Conservation (phyloP, 2,888 invertebrate genomes). For the Andrena bicolor region DNA sequence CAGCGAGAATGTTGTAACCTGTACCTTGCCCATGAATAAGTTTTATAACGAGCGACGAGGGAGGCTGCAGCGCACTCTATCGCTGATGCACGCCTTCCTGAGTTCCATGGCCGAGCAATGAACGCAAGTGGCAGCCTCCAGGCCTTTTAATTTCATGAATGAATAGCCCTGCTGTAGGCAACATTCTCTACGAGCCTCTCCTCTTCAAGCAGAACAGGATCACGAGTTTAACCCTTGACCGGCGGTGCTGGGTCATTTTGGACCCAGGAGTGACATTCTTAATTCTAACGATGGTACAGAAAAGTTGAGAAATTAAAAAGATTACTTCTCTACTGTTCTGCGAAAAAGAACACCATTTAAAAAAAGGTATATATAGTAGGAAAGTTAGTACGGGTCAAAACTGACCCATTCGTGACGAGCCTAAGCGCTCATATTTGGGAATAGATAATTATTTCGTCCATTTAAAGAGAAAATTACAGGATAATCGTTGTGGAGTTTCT, state of each 20-base stretch:
- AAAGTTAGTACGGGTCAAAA: too few species aligned
- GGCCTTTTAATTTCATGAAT: constrained; percentile 43
- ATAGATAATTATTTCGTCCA: too few species aligned
- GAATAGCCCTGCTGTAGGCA: constrained; percentile 38
- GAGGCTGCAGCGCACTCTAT: constrained; percentile 45
- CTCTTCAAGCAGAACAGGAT: not conserved
- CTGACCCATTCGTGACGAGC: too few species aligned
- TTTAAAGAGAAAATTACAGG: not conserved
- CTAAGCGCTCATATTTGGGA: too few species aligned
- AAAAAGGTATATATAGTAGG: too few species aligned
- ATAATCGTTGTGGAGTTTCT: not conserved
- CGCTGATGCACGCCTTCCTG: constrained; percentile 52
- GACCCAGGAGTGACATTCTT: too few species aligned
- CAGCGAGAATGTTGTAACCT: not conserved
- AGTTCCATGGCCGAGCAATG: constrained; percentile 42
- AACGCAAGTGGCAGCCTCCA: constrained; percentile 21
- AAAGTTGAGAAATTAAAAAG: too few species aligned
- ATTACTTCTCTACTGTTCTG: too few species aligned
- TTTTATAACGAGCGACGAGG: constrained; percentile 22
- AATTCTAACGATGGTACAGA: too few species aligned
- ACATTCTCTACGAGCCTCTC: not conserved
- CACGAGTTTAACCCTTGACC: not conserved
- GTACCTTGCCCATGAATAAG: not conserved
- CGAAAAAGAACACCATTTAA: too few species aligned
- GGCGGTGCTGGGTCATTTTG: not conserved